phyloP scores from a whole-genome alignment of 1,140 invertebrate species.

The Lepeophtheirus salmonis region DNA sequence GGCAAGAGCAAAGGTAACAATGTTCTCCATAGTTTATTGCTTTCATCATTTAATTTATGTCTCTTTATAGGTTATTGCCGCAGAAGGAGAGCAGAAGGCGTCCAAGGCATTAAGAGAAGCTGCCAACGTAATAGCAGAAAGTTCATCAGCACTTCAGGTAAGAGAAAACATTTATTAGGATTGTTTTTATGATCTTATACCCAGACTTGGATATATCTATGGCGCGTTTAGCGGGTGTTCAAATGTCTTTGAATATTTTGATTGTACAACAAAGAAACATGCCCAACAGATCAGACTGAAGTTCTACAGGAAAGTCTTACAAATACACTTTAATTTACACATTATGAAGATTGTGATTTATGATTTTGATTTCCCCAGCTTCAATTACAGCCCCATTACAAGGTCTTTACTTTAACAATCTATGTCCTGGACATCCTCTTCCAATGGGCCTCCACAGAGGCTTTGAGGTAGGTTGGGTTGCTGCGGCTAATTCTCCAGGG shows the following conservation, averaged over 20 bases:
- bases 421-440: too few species aligned
- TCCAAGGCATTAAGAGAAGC: constrained; percentile 33
- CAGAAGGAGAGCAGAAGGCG: constrained; percentile 31
- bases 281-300: neutral
- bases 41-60: too few species aligned
- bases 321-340: too few species aligned
- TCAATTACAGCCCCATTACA: too few species aligned
- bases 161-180: constrained; percentile 25
- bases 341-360: too few species aligned
- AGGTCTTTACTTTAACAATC: too few species aligned
- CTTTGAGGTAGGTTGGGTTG: too few species aligned
- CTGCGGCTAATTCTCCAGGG: too few species aligned
- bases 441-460: too few species aligned
- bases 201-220: neutral
- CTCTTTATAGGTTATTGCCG: constrained; percentile 11
- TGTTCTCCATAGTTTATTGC: too few species aligned
- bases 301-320: too few species aligned
- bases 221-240: neutral
- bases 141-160: constrained; percentile 29
- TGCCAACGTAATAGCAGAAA: constrained; percentile 30
- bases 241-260: neutral
- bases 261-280: neutral
- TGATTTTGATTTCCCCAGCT: too few species aligned
- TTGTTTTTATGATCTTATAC: neutral
- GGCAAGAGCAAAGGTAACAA: neutral